These are phyloP conservation scores for Epinotia demarniana DNA, from an alignment of 2,888 invertebrate genomes.

Conservation along the genomic window DNA sequence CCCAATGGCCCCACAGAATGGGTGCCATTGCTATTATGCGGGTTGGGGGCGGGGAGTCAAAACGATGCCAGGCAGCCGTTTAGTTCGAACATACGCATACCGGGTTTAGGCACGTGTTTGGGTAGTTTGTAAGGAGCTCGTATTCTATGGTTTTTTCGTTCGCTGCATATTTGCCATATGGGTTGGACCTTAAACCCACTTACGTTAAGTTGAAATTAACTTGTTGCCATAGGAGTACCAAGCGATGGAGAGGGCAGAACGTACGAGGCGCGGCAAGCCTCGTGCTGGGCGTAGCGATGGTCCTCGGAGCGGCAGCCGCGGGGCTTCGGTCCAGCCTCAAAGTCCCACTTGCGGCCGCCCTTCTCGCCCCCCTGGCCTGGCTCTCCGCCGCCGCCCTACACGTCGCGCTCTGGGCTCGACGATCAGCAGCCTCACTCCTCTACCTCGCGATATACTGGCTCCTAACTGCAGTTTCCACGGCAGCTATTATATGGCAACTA, in stretches of 20 bases:
- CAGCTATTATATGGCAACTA: slow-evolving; percentile 65
- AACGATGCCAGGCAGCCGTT: too few species aligned
- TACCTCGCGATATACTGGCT: slow-evolving; percentile 80
- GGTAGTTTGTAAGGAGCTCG: too few species aligned
- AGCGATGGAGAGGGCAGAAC: slow-evolving; percentile 73
- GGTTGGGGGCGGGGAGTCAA: too few species aligned
- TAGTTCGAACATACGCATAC: too few species aligned
- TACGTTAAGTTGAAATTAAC: background rate
- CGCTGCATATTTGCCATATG: background rate
- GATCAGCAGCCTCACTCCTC: slow-evolving; percentile 72
- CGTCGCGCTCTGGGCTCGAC: slow-evolving; percentile 71
- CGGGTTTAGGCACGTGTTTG: too few species aligned
- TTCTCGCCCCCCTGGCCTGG: slow-evolving; percentile 74
- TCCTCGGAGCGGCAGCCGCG: slow-evolving; percentile 67
- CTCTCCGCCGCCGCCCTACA: slow-evolving; percentile 75
- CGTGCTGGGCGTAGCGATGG: slow-evolving; percentile 64
- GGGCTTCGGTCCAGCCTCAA: slow-evolving; percentile 64
- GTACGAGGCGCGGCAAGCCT: slow-evolving; percentile 70
- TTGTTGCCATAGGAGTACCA: slow-evolving; percentile 53
- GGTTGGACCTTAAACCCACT: background rate
- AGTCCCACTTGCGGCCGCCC: slow-evolving; percentile 64
- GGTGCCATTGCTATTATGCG: too few species aligned
- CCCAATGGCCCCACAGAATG: too few species aligned
- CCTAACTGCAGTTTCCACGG: slow-evolving; percentile 66
- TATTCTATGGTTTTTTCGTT: too few species aligned